These are phyloP conservation scores for Monoplex corrugatus DNA, from an alignment of 2,888 invertebrate species.

Conservation along the genomic window DNA sequence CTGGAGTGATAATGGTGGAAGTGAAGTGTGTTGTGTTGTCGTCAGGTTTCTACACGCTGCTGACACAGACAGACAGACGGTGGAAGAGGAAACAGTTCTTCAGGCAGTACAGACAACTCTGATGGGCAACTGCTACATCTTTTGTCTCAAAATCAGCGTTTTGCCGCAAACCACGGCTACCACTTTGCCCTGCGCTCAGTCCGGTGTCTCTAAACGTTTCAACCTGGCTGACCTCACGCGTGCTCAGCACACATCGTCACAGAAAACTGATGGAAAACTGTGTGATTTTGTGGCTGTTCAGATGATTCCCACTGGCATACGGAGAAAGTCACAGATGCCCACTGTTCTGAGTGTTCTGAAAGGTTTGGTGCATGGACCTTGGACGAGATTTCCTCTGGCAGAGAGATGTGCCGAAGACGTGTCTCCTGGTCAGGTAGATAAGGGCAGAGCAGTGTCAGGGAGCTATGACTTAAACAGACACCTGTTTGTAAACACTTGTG, in stretches of 20 bases:
- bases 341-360: slow-evolving; percentile 1
- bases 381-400: neutral
- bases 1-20: too few relatives aligned
- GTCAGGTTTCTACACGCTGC: slow-evolving; percentile 19
- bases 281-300: slow-evolving; percentile 51
- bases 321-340: neutral
- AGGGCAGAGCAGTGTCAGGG: neutral
- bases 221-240: slow-evolving; percentile 29
- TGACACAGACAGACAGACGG: neutral
- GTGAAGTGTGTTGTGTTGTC: neutral
- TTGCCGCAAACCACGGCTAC: neutral
- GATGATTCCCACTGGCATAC: slow-evolving; percentile 39
- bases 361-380: neutral
- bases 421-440: neutral
- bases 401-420: neutral
- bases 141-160: slow-evolving; percentile 49
- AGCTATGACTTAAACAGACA: neutral
- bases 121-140: slow-evolving; percentile 53
- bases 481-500: neutral
- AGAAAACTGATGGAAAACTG: slow-evolving; percentile 43
- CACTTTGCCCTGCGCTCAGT: neutral
- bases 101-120: slow-evolving; percentile 51
- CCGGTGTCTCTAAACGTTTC: neutral
- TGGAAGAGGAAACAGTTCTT: slow-evolving; percentile 49
- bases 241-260: neutral